These are phyloP conservation scores for Euthynnus affinis DNA, from an alignment of 2,797 vertebrate genomes.

Conservation along the genomic window DNA sequence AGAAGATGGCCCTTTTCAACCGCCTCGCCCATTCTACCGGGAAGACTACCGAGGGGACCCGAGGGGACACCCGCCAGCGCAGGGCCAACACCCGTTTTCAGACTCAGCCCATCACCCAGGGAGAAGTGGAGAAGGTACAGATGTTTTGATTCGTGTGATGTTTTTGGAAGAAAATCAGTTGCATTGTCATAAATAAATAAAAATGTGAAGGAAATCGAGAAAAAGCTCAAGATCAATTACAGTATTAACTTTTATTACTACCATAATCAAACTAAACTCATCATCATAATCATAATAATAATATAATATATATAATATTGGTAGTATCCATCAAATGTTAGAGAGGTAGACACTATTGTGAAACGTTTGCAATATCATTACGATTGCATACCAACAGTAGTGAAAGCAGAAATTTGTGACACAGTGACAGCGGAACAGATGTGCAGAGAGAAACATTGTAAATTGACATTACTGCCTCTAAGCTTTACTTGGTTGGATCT, in stretches of 20 bases:
- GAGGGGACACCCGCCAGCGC: slow-evolving; percentile 88
- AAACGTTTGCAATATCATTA: background rate
- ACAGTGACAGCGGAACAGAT: background rate
- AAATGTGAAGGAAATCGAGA: background rate
- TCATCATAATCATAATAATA: background rate
- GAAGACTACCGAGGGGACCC: slow-evolving; percentile 68
- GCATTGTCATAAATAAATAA: background rate
- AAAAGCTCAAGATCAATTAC: background rate
- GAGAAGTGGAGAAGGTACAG: slow-evolving; percentile 94
- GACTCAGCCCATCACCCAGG: slow-evolving; percentile 97
- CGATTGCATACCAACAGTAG: background rate
- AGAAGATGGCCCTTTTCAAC: slow-evolving; percentile 99
- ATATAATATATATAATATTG: background rate
- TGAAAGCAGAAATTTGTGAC: background rate
- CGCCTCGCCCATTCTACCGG: slow-evolving; percentile 87
- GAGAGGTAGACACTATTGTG: background rate
- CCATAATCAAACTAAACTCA: too few relatives aligned
- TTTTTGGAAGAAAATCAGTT: background rate
- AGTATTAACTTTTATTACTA: background rate
- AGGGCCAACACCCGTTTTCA: slow-evolving; percentile 93
- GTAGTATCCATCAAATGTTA: background rate
- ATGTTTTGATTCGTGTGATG: background rate
- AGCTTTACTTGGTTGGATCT: background rate
- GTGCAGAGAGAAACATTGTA: too few relatives aligned
- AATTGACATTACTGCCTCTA: background rate